Evolutionary conservation across 2,113 vertebrate species (phyloP), one percentile per base, ranked within the genome.

Genomic region (Siniperca chuatsi): DNA sequence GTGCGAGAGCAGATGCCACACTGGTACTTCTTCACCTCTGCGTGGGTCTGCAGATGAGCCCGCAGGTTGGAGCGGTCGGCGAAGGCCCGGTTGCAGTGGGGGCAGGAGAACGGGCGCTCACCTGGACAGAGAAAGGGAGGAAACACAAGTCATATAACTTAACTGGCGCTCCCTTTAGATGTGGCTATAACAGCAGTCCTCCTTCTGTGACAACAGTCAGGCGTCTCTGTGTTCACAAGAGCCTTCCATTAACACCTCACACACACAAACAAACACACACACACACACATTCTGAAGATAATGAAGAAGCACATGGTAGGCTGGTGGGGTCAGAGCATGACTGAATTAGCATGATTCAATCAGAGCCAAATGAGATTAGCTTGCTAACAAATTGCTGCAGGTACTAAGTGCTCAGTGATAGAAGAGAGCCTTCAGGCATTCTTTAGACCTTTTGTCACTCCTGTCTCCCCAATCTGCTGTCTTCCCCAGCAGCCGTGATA

Each of bases 1-100:
- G 98, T 99, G 89, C 98, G 97, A 66, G 97, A 96, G 75, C 98
- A 99, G 67, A 96, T 95, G 91, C 95, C 90, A 81, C 98, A 99
- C 83, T 98, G 98, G 94, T 99, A 99, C 94, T 98, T 99, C 96
- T 99, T 99, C 85, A 99, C 97, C 44, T 99, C 97, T 0, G 97
- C 98, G 83, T 99, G 98, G 54, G 98, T 99, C 96, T 99, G 98
- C 91, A 99, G 96, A 82, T 99, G 98, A n/a, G 98, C 98, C 1
- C 98, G 96, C 90, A 99, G 97, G 95, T 99, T 99, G 84, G 98
- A 99, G 89, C 98, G 98, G 95, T 99, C 98, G 0, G 98, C 98
- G 1, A 99, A 99, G 72, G 98, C 98, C 2, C 98, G 95, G 95
- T 96, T 99, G 95, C 98, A 99, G 90, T 98, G 98, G 9, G 97